Base-by-base conservation (phyloP, 2,888 invertebrate species). In the Pheosia tremula region DNA sequence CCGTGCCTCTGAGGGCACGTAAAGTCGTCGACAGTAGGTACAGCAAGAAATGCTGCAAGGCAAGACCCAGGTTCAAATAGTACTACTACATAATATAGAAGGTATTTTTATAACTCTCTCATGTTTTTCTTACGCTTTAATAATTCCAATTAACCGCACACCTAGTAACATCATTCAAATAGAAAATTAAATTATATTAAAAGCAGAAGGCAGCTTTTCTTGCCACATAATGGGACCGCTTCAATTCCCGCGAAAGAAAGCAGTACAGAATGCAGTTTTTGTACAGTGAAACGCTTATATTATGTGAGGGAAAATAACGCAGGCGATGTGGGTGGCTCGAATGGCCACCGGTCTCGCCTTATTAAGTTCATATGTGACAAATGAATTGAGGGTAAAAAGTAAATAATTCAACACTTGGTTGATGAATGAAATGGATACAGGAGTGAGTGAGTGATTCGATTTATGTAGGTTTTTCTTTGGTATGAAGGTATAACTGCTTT, bases 261-360 rank as follows among this genome's bases (percentile, higher is more conserved):
- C 77, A 72, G 75, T 63, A 7, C 65, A 73, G 74, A 78, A 78
- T 77, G 68, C 55, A 39, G 73, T 82, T 84, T 83, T 82, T 86
- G 77, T 77, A 53, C 67, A 76, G 82, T 74, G 84, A 82, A 82
- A 83, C 74, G 74, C 61, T 75, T 76, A 69, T 78, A 81, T 84
- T 83, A 82, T 82, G 77, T 59, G 69, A 81, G 86, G 71, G 79
- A 73, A 71, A 78, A 77, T 79, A 74, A 79, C 80, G 72, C 38
- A 55, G 36, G 54, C 60, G 62, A 77, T 66, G 66, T 74, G 69
- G 67, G 77, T 71, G 77, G 66, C 58, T 56, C 41, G 45, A 37
- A 66, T 24, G 13, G 39, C n/a, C 52, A 64, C 75, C 59, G 13
- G 79, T 76, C 67, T 77, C 60, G 58, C 77, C 77, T 69, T 67